Conservation (phyloP, 2,113 vertebrate species). For the Scomber japonicus region DNA sequence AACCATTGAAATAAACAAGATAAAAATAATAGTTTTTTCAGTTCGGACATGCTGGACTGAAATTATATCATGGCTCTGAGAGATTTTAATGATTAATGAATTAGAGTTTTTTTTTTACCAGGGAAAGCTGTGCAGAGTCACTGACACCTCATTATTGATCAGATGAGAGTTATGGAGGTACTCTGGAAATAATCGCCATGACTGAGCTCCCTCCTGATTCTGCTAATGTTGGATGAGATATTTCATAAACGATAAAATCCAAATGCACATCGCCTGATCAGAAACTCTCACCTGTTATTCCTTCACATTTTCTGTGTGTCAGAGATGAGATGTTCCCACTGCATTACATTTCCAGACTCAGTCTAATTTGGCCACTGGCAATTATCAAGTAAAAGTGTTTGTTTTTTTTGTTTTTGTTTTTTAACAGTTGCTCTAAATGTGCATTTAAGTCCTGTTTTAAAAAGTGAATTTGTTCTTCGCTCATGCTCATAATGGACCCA, state of each 20-base stretch:
- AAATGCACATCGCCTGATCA: conserved; percentile 7
- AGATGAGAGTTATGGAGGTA: conserved; percentile 9
- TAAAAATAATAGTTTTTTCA: neutral
- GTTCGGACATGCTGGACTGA: conserved; percentile 13
- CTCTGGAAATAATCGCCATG: neutral
- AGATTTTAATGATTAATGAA: conserved; percentile 19
- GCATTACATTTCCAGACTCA: conserved; percentile 8
- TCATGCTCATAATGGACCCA: conserved; percentile 32
- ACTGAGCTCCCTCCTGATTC: neutral
- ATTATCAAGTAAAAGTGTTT: conserved; percentile 16
- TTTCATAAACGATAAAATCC: conserved; percentile 24
- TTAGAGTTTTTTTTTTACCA: conserved; percentile 31
- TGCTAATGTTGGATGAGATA: conserved; percentile 21
- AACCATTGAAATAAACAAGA: conserved; percentile 20
- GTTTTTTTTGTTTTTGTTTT: neutral
- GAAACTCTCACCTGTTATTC: neutral
- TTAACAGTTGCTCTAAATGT: conserved; percentile 11
- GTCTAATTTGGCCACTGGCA: conserved; percentile 10
- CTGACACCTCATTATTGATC: conserved; percentile 30
- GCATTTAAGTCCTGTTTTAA: conserved; percentile 12
- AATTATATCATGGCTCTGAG: conserved; percentile 21
- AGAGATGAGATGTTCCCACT: neutral
- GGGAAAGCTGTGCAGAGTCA: conserved; percentile 1
- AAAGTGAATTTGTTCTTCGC: neutral
- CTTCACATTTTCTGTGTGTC: too few species aligned